These are phyloP conservation scores for Pantherophis alleghaniensis DNA, from an alignment of 2,797 vertebrate genomes.

Conservation along the genomic window DNA sequence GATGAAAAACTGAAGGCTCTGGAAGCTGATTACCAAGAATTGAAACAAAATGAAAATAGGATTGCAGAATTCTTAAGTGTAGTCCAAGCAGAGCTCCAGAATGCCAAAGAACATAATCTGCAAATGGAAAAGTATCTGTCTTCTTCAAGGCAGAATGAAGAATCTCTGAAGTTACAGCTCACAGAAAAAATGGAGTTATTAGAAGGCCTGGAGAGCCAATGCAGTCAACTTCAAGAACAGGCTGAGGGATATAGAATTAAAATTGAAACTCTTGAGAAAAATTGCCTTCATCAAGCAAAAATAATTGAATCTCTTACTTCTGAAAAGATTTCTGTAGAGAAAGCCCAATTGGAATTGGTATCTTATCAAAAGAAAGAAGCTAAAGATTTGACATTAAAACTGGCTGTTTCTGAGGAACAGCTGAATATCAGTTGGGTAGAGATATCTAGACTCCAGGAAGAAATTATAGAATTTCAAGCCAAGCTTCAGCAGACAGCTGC, in stretches of 20 bases:
- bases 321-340: constrained; percentile 73
- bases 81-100: constrained; percentile 79
- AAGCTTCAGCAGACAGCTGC: constrained; percentile 71
- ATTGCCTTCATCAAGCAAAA: constrained; percentile 64
- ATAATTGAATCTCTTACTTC: constrained; percentile 72
- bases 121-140: constrained; percentile 78
- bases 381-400: constrained; percentile 67
- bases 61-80: constrained; percentile 72
- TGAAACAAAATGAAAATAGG: constrained; percentile 78
- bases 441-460: constrained; percentile 78
- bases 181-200: constrained; percentile 71
- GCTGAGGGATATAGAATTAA: constrained; percentile 65
- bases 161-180: constrained; percentile 73
- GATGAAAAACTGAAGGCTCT: constrained; percentile 73
- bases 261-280: constrained; percentile 73
- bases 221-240: constrained; percentile 72
- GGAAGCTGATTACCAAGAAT: constrained; percentile 76
- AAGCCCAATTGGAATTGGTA: constrained; percentile 50
- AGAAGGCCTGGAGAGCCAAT: constrained; percentile 68
- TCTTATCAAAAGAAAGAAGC: constrained; percentile 50
- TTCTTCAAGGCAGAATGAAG: constrained; percentile 73
- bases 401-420: constrained; percentile 77
- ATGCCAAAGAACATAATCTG: constrained; percentile 72
- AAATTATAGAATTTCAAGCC: constrained; percentile 75
- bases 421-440: constrained; percentile 77